These are phyloP conservation scores for Sesamia nonagrioides DNA, from an alignment of 1,140 invertebrate species.

Conservation along the genomic window DNA sequence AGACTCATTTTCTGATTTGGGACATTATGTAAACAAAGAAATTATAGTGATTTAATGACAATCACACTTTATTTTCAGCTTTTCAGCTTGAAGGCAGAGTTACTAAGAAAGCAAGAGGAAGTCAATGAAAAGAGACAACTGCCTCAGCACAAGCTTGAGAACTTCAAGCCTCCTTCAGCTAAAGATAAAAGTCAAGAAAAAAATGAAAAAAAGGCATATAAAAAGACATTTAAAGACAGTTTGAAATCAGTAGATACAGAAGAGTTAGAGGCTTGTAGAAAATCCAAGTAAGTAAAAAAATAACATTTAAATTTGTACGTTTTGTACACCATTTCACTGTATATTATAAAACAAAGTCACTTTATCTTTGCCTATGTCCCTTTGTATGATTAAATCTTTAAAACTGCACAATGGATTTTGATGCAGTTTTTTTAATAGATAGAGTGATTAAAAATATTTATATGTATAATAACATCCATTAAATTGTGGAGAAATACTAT, in stretches of 20 bases:
- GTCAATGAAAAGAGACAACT: constrained; percentile 89
- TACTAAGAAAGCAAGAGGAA: constrained; percentile 93
- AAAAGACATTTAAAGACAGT: constrained; percentile 74
- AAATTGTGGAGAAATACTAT: too few species aligned
- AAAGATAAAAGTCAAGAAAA: constrained; percentile 56
- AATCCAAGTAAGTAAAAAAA: constrained; percentile 88
- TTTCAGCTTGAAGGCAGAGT: constrained; percentile 92
- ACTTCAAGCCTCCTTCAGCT: constrained; percentile 71
- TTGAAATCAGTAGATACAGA: constrained; percentile 86
- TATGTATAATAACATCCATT: too few species aligned
- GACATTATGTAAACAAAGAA: too few species aligned
- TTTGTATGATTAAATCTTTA: too few species aligned
- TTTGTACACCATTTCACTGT: too few species aligned
- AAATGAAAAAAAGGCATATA: constrained; percentile 62
- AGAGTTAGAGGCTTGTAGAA: constrained; percentile 87
- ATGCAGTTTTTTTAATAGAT: too few species aligned
- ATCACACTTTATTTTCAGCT: constrained; percentile 83
- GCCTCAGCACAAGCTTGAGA: constrained; percentile 80
- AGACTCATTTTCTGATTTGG: too few species aligned
- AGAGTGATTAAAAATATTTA: too few species aligned
- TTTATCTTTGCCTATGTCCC: too few species aligned
- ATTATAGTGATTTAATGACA: neutral
- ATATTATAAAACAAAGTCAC: too few species aligned
- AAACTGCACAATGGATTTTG: too few species aligned
- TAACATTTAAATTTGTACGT: neutral